Evolutionary conservation across 2,797 vertebrate species (phyloP).

Genomic region (Pantherophis alleghaniensis): DNA sequence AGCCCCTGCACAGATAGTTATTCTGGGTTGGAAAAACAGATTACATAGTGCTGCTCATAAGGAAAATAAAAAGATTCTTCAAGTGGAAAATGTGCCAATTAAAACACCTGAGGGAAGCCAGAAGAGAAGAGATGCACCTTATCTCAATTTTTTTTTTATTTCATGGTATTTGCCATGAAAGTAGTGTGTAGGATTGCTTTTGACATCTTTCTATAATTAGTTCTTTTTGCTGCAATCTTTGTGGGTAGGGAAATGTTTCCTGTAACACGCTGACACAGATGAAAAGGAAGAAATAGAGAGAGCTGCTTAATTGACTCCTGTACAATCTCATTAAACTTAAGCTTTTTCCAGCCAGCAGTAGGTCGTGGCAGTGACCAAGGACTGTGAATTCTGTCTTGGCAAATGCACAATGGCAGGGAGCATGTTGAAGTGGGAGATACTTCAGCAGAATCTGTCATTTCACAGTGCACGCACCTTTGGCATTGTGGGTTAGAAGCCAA

Average conservation of each 20-base stretch:
- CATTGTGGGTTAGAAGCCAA: conserved; percentile 59
- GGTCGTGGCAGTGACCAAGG: conserved; percentile 61
- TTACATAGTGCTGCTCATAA: neutral
- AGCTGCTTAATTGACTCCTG: conserved; percentile 65
- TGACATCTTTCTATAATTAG: conserved; percentile 49
- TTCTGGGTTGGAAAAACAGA: conserved; percentile 33
- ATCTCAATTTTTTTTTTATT: conserved; percentile 24
- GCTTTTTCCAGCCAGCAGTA: conserved; percentile 58
- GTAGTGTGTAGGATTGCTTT: conserved; percentile 36
- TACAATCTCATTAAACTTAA: conserved; percentile 58
- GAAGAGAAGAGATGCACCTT: conserved; percentile 46
- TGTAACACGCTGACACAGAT: conserved; percentile 45
- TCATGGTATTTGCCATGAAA: conserved; percentile 38
- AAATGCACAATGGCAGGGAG: conserved; percentile 59
- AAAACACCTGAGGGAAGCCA: conserved; percentile 29
- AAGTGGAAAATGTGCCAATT: conserved; percentile 38
- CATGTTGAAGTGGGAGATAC: conserved; percentile 54
- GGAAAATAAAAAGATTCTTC: conserved; percentile 41
- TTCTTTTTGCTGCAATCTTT: conserved; percentile 21
- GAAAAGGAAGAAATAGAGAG: conserved; percentile 38
- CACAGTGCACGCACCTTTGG: conserved; percentile 50
- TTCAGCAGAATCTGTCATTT: conserved; percentile 61
- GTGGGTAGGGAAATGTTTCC: conserved; percentile 20
- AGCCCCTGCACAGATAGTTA: conserved; percentile 5
- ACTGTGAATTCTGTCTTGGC: conserved; percentile 68